phyloP scores from a whole-genome alignment of 2,797 vertebrate genomes.

The Zenarchopterus dispar region DNA sequence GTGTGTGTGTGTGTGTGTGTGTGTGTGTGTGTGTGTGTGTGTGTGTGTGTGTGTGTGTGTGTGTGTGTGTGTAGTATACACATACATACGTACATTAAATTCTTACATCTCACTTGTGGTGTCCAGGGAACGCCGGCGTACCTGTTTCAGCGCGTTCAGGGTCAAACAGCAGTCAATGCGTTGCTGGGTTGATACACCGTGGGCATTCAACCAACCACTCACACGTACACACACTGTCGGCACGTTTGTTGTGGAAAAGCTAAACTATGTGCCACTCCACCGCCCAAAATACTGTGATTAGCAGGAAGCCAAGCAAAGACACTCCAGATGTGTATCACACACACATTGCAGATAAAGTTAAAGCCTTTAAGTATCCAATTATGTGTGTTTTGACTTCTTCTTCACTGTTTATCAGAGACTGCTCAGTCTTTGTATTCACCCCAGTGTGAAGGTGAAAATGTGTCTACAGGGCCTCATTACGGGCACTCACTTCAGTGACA shows the following conservation, averaged over 20 bases:
- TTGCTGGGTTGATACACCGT: too few relatives aligned
- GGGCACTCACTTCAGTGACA: background rate
- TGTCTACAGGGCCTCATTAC: conserved; percentile 9
- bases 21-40: too few relatives aligned
- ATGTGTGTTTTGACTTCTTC: conserved; percentile 33
- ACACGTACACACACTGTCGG: background rate
- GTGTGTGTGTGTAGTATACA: too few relatives aligned
- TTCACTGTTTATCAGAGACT: background rate
- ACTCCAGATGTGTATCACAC: conserved; percentile 3
- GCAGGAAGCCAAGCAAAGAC: conserved; percentile 27
- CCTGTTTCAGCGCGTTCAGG: too few relatives aligned
- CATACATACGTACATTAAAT: too few relatives aligned
- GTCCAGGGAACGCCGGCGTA: too few relatives aligned
- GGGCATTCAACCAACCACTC: too few relatives aligned
- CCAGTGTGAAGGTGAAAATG: background rate
- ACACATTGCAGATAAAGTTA: conserved; percentile 2
- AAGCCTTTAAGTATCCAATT: conserved; percentile 24
- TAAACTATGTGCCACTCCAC: conserved; percentile 39
- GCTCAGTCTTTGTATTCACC: background rate
- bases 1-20: too few relatives aligned
- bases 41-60: too few relatives aligned
- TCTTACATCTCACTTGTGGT: too few relatives aligned
- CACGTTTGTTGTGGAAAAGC: conserved; percentile 45
- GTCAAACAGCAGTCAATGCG: too few relatives aligned
- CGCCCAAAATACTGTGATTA: conserved; percentile 50